Evolutionary conservation across 2,888 invertebrate genomes (phyloP).

Genomic region (Pristionchus maxplancki): DNA sequence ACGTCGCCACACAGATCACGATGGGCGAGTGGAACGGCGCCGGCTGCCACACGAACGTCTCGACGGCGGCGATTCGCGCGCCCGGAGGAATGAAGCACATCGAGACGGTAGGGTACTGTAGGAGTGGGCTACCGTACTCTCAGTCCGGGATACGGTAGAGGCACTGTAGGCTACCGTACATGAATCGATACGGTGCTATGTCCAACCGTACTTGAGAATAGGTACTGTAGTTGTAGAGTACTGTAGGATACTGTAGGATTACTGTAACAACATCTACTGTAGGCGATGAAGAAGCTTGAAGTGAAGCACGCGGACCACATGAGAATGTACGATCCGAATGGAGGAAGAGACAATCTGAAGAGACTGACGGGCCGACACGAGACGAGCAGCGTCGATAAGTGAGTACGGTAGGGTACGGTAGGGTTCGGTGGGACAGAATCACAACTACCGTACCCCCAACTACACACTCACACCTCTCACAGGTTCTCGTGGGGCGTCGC

Average conservation of each 20-base stretch:
- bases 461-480: too few relatives aligned
- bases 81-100: slow-evolving; percentile 67
- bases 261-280: background rate
- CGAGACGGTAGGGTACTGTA: slow-evolving; percentile 53
- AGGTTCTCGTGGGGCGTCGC: slow-evolving; percentile 84
- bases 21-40: slow-evolving; percentile 91
- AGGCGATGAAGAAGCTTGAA: slow-evolving; percentile 90
- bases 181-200: background rate
- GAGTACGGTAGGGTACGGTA: background rate
- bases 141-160: too few relatives aligned
- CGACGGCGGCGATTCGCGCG: slow-evolving; percentile 89
- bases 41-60: slow-evolving; percentile 96
- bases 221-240: too few relatives aligned
- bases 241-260: background rate
- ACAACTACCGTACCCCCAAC: background rate
- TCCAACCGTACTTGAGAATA: too few relatives aligned
- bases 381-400: slow-evolving; percentile 93
- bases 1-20: slow-evolving; percentile 54
- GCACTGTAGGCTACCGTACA: background rate
- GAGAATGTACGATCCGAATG: slow-evolving; percentile 82
- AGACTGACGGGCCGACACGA: slow-evolving; percentile 94
- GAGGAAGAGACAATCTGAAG: slow-evolving; percentile 92
- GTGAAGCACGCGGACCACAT: slow-evolving; percentile 89
- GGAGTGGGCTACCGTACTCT: background rate
- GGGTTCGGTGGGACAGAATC: too few relatives aligned